These are phyloP conservation scores for Nycticorax nycticorax DNA, from an alignment of 2,113 vertebrate species.

Conservation along the genomic window DNA sequence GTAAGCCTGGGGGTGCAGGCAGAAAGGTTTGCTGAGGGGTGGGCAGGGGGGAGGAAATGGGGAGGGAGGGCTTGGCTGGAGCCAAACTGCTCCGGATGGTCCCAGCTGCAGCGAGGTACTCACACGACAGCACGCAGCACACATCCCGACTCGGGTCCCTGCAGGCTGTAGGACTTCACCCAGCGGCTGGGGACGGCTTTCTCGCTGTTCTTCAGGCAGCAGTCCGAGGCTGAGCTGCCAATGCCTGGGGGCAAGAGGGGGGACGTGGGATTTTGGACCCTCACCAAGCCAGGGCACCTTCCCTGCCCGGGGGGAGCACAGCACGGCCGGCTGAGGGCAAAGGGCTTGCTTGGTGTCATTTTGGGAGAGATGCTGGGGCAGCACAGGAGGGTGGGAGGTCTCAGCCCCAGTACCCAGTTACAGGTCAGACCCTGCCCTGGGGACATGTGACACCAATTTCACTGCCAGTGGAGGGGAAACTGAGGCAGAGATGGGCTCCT, in stretches of 20 bases:
- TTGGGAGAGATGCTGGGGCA: not conserved
- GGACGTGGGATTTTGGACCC: not conserved
- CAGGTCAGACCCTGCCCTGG: not conserved
- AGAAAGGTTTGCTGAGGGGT: not conserved
- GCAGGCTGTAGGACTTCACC: conserved; percentile 59
- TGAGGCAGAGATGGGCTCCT: not conserved
- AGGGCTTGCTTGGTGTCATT: not conserved
- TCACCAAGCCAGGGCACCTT: not conserved
- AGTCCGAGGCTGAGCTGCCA: conserved; percentile 53
- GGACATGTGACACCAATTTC: not conserved
- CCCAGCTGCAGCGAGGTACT: not conserved
- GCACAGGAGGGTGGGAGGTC: fast-evolving
- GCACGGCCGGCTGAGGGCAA: fast-evolving
- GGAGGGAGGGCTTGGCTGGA: not conserved
- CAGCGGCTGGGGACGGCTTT: fast-evolving
- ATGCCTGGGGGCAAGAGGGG: conserved; percentile 36
- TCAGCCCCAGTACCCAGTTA: not conserved
- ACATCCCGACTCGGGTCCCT: conserved; percentile 46
- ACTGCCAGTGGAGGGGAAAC: not conserved
- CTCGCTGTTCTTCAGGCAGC: conserved; percentile 66
- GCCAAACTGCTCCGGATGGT: fast-evolving
- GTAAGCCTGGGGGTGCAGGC: not conserved
- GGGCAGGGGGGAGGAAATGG: fast-evolving
- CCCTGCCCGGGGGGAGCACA: not conserved
- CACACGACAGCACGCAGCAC: conserved; percentile 52